Base-by-base conservation (phyloP, 2,113 vertebrate species). In the Tylochromis polylepis region DNA sequence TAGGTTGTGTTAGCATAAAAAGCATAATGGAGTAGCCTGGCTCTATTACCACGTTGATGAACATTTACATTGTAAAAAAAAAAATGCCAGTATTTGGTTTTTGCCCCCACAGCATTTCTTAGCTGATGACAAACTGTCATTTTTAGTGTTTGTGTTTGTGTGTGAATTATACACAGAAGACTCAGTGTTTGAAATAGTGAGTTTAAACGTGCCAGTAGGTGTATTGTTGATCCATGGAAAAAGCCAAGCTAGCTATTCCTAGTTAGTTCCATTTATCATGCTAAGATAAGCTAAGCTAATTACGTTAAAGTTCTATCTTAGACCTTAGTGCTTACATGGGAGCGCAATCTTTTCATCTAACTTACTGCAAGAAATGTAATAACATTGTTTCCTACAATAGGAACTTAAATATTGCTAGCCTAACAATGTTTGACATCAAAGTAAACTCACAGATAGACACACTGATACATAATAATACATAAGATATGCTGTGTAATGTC, bases 401-500 rank as follows among this genome's bases (percentile, higher is more conserved):
- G 43, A 75, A 18, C 41, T 49, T 46, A 27, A 75, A 49, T 27
- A 24, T 27, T 27, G 41, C 2, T 24, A 43, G 22, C 9, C 16
- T 2, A 51, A 29, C 14, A 29, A 46, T 12, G 15, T 20, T 29
- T 31, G 70, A 75, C 70, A 51, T 10, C 15, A 31, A 49, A 51
- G 24, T 18, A 51, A 75, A 31, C 24, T 20, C 43, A 51, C 43
- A 51, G 10, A 0, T 27, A 18, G 67, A 46, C 6, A 24, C 14
- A 46, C 8, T 9, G 1, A 46, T 3, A 46, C 38, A 46, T 46
- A 0, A 46, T 27, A 8, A 46, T 0, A 72, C 36, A 67, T 38
- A 38, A 51, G 15, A 2, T 4, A 5, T 27, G 43, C 4, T 77
- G 43, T n/a, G 70, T 77, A 31, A 51, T 2, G 43, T 51, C 16